Base-by-base conservation (phyloP, 2,797 vertebrate genomes). In the Xiphorhynchus erythropygius region DNA sequence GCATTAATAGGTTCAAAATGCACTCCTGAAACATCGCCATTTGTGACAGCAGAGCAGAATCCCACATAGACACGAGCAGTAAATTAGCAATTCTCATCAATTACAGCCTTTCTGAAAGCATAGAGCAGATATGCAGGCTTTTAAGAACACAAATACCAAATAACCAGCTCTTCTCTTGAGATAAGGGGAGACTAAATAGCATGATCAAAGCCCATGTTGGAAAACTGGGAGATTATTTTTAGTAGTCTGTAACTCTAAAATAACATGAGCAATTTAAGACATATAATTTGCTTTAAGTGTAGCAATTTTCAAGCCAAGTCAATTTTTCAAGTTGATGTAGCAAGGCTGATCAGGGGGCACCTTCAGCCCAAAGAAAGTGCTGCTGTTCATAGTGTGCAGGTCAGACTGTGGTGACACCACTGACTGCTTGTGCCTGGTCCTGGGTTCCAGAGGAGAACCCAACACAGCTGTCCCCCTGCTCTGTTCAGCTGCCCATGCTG, bases 161-260 rank as follows among this genome's bases (percentile, higher is more conserved):
- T 33, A 92, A 82, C 22, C 15, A 79, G n/a, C 23, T 56, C 13
- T 85, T 62, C n/a, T 52, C 30, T 63, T 59, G 3, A 71, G 32
- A 41, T 24, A 25, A 59, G 27, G 25, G 18, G 8, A 77, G 28
- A 79, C 37, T 69, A 92, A 84, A 39, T 2, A 84, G 30, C 37
- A 50, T 41, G 49, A 83, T 60, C 52, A 80, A 96, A 91, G 22
- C 4, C 22, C 64, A 3, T 5, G 3, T 70, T 42, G 44, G 13
- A 70, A 93, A 89, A 33, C 4, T 18, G 5, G 10, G 60, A 33
- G n/a, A 77, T 87, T 78, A 53, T 62, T 85, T 87, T 92, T 67
- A 90, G 73, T 37, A 73, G n/a, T 19, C 41, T 81, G 16, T 39
- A 84, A 71, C 68, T 79, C 74, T 70, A 39, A 87, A 94, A 60